Conservation (phyloP, 1,140 invertebrate genomes). For the Drosophila sp. region DNA sequence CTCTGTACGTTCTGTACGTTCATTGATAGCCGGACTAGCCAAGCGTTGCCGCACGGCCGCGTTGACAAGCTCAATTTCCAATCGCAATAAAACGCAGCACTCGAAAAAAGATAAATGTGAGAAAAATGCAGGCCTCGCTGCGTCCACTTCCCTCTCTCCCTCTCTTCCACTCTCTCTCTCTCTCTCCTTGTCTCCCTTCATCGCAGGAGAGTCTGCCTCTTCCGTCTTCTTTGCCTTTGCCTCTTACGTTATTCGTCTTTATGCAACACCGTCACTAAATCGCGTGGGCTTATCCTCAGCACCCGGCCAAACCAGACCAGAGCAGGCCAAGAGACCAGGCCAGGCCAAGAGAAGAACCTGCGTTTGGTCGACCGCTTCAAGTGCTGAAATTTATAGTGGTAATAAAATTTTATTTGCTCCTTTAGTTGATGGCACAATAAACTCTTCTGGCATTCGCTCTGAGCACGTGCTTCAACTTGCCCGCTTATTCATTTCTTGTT, state of each 20-base stretch:
- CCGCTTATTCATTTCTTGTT: constrained; percentile 13
- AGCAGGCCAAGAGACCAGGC: constrained; percentile 4
- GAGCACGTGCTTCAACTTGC: constrained; percentile 68
- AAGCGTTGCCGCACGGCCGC: constrained; percentile 71
- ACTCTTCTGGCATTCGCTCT: constrained; percentile 72
- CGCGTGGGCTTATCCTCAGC: constrained; percentile 77
- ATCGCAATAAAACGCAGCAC: constrained; percentile 82
- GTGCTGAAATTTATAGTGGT: constrained; percentile 82
- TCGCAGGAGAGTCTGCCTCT: neutral
- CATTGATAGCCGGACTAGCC: constrained; percentile 61
- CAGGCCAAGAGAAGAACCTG: constrained; percentile 12
- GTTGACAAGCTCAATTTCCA: constrained; percentile 83
- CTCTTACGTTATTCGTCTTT: constrained; percentile 66
- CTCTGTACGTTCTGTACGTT: constrained; percentile 4
- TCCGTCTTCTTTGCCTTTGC: constrained; percentile 38
- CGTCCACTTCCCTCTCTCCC: constrained; percentile 11
- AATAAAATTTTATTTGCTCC: constrained; percentile 84
- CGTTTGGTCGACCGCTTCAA: constrained; percentile 53
- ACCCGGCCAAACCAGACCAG: constrained; percentile 12
- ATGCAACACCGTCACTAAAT: constrained; percentile 63
- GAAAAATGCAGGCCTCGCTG: constrained; percentile 72
- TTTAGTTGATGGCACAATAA: constrained; percentile 83
- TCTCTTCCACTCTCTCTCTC: constrained; percentile 1
- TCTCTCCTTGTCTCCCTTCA: neutral
- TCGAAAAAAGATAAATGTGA: constrained; percentile 82